Evolutionary conservation across 2,888 invertebrate genomes (phyloP).

Genomic region (Troilus luridus): DNA sequence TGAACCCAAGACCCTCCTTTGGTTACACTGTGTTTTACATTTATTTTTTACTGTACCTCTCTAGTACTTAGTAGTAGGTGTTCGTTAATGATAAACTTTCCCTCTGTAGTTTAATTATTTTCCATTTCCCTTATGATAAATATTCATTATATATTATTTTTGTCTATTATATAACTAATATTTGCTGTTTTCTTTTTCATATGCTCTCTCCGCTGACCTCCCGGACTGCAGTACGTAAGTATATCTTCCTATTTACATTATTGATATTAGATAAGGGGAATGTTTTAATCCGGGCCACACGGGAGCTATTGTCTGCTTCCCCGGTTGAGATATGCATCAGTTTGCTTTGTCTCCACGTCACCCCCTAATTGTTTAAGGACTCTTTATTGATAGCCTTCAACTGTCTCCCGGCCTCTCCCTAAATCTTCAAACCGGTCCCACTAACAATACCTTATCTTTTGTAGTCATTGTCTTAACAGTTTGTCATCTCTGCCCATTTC

Average conservation of each 20-base stretch:
- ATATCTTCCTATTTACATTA: constrained; percentile 52
- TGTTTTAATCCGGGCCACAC: constrained; percentile 60
- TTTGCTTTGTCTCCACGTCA: constrained; percentile 55
- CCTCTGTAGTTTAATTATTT: neutral
- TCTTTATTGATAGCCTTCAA: constrained; percentile 53
- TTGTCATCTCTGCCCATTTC: constrained; percentile 45
- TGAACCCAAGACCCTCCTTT: too few relatives aligned
- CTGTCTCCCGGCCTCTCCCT: constrained; percentile 49
- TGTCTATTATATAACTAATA: neutral
- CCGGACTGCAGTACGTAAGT: constrained; percentile 56
- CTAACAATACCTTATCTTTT: constrained; percentile 44
- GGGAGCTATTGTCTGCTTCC: constrained; percentile 51
- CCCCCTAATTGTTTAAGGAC: constrained; percentile 58
- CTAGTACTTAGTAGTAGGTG: too few relatives aligned
- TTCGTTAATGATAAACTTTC: too few relatives aligned
- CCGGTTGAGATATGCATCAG: constrained; percentile 51
- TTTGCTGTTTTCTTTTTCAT: constrained; percentile 49
- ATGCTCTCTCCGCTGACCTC: neutral
- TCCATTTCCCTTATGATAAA: neutral
- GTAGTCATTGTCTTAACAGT: constrained; percentile 44
- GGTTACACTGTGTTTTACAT: too few relatives aligned
- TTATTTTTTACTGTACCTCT: too few relatives aligned
- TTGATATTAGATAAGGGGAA: constrained; percentile 45
- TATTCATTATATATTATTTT: neutral
- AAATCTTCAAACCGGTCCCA: constrained; percentile 43